These are phyloP conservation scores for Gila robusta DNA, from an alignment of 2,797 vertebrate species.

Conservation along the genomic window DNA sequence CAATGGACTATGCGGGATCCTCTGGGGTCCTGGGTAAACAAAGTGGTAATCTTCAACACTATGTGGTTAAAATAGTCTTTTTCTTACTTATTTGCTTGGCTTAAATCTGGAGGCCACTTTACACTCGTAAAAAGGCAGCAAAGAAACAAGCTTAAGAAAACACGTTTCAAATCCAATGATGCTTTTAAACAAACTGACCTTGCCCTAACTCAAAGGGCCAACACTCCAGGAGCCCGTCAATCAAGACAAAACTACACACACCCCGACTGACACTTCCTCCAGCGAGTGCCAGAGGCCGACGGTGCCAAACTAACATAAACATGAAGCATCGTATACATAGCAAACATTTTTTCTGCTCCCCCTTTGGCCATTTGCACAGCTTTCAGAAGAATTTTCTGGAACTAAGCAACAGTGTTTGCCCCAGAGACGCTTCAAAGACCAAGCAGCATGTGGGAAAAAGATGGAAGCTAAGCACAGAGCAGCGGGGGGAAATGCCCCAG, in stretches of 20 bases:
- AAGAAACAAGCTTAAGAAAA: constrained; percentile 35
- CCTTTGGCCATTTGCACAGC: constrained; percentile 45
- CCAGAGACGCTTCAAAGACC: constrained; percentile 54
- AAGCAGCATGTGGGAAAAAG: constrained; percentile 44
- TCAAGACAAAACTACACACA: constrained; percentile 54
- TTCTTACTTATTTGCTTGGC: constrained; percentile 19
- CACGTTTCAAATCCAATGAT: constrained; percentile 29
- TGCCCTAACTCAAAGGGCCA: constrained; percentile 39
- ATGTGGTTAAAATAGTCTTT: constrained; percentile 12
- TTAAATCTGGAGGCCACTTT: constrained; percentile 32
- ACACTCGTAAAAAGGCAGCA: constrained; percentile 35
- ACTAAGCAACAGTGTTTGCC: constrained; percentile 36
- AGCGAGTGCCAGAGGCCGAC: constrained; percentile 33
- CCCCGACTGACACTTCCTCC: constrained; percentile 37
- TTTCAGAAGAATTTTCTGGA: constrained; percentile 55
- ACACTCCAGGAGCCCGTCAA: constrained; percentile 51
- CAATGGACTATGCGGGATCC: constrained; percentile 93
- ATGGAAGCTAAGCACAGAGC: constrained; percentile 33
- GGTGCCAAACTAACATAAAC: constrained; percentile 57
- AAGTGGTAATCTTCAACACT: constrained; percentile 39
- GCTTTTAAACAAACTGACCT: constrained; percentile 52
- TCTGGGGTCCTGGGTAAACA: constrained; percentile 85
- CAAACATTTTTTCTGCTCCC: constrained; percentile 41
- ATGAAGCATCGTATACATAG: constrained; percentile 52
- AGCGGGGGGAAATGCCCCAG: constrained; percentile 18